These are phyloP conservation scores for Mycteria americana DNA, from an alignment of 2,797 vertebrate genomes.

Conservation along the genomic window DNA sequence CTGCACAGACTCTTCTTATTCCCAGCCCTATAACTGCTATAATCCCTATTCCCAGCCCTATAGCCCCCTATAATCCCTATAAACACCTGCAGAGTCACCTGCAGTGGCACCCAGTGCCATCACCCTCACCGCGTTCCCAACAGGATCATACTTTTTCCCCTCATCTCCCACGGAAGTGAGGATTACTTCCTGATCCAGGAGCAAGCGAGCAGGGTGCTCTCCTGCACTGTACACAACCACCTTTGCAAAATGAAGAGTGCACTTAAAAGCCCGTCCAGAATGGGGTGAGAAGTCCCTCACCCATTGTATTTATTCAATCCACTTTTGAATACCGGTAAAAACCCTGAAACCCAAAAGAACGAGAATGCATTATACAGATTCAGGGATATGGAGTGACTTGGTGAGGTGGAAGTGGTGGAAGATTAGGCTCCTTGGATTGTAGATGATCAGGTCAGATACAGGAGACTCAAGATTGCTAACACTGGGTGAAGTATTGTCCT, in stretches of 20 bases:
- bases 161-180: not conserved
- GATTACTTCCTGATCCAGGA: not conserved
- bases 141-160: not conserved
- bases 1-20: not conserved
- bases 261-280: not conserved
- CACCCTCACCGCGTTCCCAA: not conserved
- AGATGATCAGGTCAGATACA: not conserved
- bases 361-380: not conserved
- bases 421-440: not conserved
- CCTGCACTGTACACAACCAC: not conserved
- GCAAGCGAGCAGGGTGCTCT: not conserved
- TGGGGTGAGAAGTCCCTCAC: not conserved
- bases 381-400: not conserved
- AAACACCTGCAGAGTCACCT: not conserved
- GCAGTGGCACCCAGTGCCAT: not conserved
- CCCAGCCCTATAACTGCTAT: not conserved
- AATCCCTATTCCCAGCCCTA: not conserved
- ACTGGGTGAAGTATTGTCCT: not conserved
- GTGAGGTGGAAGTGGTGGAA: not conserved
- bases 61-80: not conserved
- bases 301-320: not conserved
- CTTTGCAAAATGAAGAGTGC: not conserved
- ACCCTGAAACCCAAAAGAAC: not conserved
- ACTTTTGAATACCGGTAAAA: not conserved
- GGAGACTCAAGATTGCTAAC: not conserved